Evolutionary conservation across 2,113 vertebrate genomes (phyloP), one percentile per base, ranked within the genome.

Genomic region (Speoplatyrhinus poulsoni): DNA sequence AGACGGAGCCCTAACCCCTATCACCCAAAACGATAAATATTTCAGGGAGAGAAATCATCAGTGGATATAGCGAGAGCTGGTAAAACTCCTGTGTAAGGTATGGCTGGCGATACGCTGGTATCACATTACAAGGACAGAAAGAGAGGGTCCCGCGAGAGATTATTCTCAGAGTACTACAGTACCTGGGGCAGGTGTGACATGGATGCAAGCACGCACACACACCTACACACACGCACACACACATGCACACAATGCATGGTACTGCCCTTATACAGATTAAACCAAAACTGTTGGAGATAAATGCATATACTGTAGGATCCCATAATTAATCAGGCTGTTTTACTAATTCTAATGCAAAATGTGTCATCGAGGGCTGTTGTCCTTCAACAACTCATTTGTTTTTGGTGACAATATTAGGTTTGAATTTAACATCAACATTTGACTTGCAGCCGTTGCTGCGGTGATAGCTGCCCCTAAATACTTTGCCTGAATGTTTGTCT

Each of bases 21-120:
- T 80, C 75, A 54, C 71, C 75, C 36, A 55, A 58, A 65, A 79
- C 86, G 67, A 89, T 89, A 89, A 90, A 88, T 86, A 88, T 90
- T 91, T 88, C 82, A 88, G 69, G 67, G 69, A 60, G 60, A 65
- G 67, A 79, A 87, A 87, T 86, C 85, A 87, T 85, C 85, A 65
- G 75, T 69, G 62, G 73, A 76, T 87, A 73, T 87, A 79, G n/a
- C 46, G 72, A 72, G 72, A 83, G 70, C 79, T 77, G 59, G 65
- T 76, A 79, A 80, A 79, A 67, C 69, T 4, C 58, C 61, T 70
- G 68, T 62, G 81, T 76, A 70, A 64, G 79, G 81, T 70, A 77
- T 58, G 32, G 66, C 56, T 76, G 78, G 82, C 59, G 79, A 70
- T 46, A 69, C 75, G 81, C 82, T 87, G 36, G 4, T 26, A 26